A percentile compares a stretch with the other conserved stretches of the same genome.
Evolutionary conservation across 2,113 vertebrate genomes (phyloP).

Genomic region (Herpetotheres cachinnans): DNA sequence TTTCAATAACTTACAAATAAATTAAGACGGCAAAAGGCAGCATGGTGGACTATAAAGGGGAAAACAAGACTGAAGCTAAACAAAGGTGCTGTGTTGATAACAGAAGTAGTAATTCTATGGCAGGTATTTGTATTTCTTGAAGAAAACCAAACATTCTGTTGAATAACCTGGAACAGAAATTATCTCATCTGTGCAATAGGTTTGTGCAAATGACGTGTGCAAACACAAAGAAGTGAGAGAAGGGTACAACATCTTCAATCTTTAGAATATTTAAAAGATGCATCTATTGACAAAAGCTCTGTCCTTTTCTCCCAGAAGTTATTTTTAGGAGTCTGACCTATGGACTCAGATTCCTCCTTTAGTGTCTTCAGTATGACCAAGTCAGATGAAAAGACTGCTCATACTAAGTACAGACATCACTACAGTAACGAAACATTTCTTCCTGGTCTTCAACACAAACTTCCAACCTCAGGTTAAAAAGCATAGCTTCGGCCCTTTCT

Average conservation of each 20-base stretch:
- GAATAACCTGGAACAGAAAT: background rate
- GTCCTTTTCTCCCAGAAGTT: background rate
- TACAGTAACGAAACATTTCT: background rate
- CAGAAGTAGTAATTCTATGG: background rate
- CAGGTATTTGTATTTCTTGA: background rate
- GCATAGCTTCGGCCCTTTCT: background rate
- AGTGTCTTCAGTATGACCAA: background rate
- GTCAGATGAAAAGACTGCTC: background rate
- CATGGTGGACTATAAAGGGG: background rate
- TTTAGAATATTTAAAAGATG: background rate
- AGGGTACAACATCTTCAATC: background rate
- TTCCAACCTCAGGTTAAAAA: background rate
- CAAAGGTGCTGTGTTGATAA: background rate
- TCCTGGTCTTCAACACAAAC: background rate
- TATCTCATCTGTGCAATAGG: background rate
- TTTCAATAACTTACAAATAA: conserved; percentile 36
- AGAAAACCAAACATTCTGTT: background rate
- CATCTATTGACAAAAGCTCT: background rate
- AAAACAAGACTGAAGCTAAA: background rate
- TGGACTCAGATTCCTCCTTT: background rate
- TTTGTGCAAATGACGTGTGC: background rate
- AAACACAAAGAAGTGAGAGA: background rate
- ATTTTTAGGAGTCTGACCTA: background rate
- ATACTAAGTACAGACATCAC: background rate
- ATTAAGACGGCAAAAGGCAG: conserved; percentile 1